Percentiles rank a stretch among this genome's conserved stretches.
Evolutionary conservation across 2,888 invertebrate species (phyloP).

Genomic region (Idaea straminata): DNA sequence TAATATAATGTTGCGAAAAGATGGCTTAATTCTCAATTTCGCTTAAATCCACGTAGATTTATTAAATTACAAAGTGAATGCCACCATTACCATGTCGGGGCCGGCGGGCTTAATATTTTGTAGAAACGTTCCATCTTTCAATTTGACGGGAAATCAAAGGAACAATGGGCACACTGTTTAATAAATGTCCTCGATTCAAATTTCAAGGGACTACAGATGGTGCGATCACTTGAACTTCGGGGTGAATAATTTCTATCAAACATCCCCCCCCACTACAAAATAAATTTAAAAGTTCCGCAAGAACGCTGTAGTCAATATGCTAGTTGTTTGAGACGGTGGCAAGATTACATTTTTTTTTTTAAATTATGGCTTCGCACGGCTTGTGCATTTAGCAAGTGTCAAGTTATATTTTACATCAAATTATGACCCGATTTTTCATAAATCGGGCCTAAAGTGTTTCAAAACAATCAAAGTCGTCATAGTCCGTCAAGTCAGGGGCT

Average conservation of each 20-base stretch:
- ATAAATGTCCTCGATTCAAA: constrained; percentile 61
- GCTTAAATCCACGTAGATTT: constrained; percentile 15
- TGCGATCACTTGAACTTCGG: constrained; percentile 46
- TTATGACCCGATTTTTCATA: no score
- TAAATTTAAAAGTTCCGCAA: constrained; percentile 43
- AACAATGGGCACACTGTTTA: constrained; percentile 54
- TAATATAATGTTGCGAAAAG: constrained; percentile 3
- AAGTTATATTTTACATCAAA: no score
- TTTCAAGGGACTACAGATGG: constrained; percentile 59
- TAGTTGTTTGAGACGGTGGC: no score
- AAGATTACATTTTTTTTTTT: no score
- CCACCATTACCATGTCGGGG: constrained; percentile 21
- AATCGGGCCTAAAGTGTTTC: no score
- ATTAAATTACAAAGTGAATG: constrained; percentile 20
- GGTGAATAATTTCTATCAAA: constrained; percentile 61
- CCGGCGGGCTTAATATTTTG: constrained; percentile 27
- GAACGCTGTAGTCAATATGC: constrained; percentile 33
- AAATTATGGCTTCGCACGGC: no score
- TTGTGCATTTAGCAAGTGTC: no score
- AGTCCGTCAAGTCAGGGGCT: no score
- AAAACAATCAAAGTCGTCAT: no score
- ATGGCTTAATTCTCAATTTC: constrained; percentile 17
- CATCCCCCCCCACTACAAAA: constrained; percentile 47
- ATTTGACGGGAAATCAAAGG: constrained; percentile 47
- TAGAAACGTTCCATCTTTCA: constrained; percentile 36